Conservation (phyloP, 2,888 invertebrate genomes). For the Calephelis perditalis region DNA sequence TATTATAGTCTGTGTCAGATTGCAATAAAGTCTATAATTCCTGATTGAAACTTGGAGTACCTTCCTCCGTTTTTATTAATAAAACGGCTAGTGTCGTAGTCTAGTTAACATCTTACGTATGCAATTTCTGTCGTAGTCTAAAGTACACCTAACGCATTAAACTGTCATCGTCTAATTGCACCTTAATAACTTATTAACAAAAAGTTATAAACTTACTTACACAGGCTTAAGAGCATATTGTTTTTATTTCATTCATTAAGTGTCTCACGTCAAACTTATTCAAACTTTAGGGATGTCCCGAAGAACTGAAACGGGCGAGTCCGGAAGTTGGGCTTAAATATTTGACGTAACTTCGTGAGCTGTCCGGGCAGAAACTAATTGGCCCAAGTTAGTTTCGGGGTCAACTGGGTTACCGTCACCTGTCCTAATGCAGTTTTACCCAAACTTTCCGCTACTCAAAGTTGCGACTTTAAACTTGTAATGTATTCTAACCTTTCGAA, state of each 20-base stretch:
- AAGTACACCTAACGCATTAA: too few species aligned
- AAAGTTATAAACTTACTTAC: too few species aligned
- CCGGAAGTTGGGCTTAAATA: neutral
- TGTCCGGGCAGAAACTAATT: neutral
- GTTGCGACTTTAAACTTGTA: neutral
- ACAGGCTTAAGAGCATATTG: neutral
- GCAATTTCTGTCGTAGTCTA: too few species aligned
- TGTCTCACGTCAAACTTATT: neutral
- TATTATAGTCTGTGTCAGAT: too few species aligned
- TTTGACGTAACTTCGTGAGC: neutral
- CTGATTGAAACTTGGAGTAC: too few species aligned
- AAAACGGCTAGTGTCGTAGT: too few species aligned
- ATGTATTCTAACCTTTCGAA: too few species aligned
- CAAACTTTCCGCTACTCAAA: neutral
- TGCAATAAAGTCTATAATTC: too few species aligned
- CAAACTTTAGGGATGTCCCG: neutral
- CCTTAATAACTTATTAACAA: too few species aligned
- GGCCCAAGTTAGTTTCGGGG: conserved; percentile 4
- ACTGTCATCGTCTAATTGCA: too few species aligned
- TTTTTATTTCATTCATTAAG: neutral
- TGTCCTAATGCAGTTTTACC: neutral
- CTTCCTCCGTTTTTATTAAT: too few species aligned
- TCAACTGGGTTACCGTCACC: neutral
- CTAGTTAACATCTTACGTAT: too few species aligned
- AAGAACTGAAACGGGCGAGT: neutral